Evolutionary conservation across 2,113 vertebrate genomes (phyloP).

Genomic region (Chrysochloris asiatica): DNA sequence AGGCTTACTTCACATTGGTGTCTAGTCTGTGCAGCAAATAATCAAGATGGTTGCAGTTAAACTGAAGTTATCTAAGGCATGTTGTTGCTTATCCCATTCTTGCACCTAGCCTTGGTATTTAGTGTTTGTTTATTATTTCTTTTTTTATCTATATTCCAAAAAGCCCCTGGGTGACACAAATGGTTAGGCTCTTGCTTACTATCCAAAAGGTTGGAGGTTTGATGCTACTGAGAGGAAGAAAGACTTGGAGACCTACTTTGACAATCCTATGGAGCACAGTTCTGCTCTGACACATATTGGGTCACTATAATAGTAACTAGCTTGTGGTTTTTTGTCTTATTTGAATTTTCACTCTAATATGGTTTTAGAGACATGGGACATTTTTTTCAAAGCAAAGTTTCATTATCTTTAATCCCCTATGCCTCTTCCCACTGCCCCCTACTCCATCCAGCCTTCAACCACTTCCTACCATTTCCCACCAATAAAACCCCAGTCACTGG

Average conservation of each 20-base stretch:
- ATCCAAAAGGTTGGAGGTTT: background rate
- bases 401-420: background rate
- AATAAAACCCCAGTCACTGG: constrained; percentile 67
- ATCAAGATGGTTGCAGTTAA: background rate
- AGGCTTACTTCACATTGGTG: background rate
- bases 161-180: too few species aligned
- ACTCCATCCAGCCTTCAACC: constrained; percentile 62
- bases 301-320: background rate
- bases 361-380: background rate
- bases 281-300: background rate
- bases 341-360: background rate
- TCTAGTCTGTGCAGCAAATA: background rate
- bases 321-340: background rate
- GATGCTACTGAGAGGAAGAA: background rate
- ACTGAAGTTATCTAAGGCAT: background rate
- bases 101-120: background rate
- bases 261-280: background rate
- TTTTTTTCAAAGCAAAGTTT: background rate
- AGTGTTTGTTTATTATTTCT: background rate
- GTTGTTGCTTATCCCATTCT: background rate
- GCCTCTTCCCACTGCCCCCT: constrained; percentile 6
- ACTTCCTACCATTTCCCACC: constrained; percentile 72
- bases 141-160: background rate
- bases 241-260: background rate
- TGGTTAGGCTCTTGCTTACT: too few species aligned